phyloP scores from a whole-genome alignment of 2,888 invertebrate species.

The Mythimna vitellina region DNA sequence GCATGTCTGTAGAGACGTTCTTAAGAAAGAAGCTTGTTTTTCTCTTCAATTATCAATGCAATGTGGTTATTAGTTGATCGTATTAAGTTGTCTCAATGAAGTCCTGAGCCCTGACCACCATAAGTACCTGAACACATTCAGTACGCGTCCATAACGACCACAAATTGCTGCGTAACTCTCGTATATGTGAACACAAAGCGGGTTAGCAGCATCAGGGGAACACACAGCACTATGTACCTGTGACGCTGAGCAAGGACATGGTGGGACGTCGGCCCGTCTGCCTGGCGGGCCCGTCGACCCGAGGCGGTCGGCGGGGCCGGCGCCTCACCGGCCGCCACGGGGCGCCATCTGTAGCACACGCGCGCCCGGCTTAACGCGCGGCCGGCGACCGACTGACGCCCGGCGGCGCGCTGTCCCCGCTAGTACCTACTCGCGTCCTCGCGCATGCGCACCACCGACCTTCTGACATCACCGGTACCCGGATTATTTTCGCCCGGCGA shows the following conservation, averaged over 20 bases:
- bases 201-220: conserved; percentile 64
- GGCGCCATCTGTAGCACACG: conserved; percentile 86
- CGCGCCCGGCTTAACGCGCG: conserved; percentile 86
- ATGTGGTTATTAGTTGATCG: conserved; percentile 31
- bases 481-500: conserved; percentile 90
- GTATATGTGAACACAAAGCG: conserved; percentile 75
- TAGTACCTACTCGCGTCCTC: conserved; percentile 68
- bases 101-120: conserved; percentile 62
- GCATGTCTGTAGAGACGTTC: conserved; percentile 16
- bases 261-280: conserved; percentile 82
- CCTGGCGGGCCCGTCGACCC: conserved; percentile 89
- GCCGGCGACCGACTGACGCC: conserved; percentile 85
- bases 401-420: conserved; percentile 61
- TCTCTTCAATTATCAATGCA: conserved; percentile 56
- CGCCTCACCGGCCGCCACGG: conserved; percentile 90
- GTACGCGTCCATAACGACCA: conserved; percentile 80
- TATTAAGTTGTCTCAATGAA: conserved; percentile 15
- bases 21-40: conserved; percentile 45
- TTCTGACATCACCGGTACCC: conserved; percentile 89
- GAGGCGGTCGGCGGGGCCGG: conserved; percentile 90
- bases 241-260: conserved; percentile 91
- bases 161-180: conserved; percentile 74
- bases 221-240: conserved; percentile 82
- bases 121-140: conserved; percentile 73
- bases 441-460: conserved; percentile 70